phyloP scores from a whole-genome alignment of 2,888 invertebrate genomes.

The Aethes cnicana region DNA sequence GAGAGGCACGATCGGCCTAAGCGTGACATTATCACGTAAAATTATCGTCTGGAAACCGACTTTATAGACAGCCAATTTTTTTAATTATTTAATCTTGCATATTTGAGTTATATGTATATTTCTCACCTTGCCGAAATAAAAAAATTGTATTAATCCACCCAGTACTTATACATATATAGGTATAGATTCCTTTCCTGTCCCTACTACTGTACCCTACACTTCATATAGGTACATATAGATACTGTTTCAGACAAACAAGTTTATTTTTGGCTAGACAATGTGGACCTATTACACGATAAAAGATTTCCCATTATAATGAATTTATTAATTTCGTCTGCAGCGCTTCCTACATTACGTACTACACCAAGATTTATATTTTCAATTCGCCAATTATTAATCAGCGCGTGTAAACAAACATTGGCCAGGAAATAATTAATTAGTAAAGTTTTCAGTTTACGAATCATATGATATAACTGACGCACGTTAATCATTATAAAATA shows the following conservation, averaged over 20 bases:
- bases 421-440: conserved; percentile 31
- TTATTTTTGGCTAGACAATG: neutral
- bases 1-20: too few species aligned
- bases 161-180: too few species aligned
- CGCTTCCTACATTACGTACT: conserved; percentile 23
- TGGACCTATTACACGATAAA: neutral
- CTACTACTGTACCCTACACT: too few species aligned
- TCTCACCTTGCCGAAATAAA: too few species aligned
- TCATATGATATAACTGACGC: conserved; percentile 23
- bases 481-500: conserved; percentile 29
- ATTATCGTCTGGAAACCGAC: too few species aligned
- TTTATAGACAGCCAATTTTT: too few species aligned
- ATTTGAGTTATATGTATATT: too few species aligned
- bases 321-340: conserved; percentile 17
- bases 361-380: conserved; percentile 29
- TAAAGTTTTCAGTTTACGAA: conserved; percentile 10
- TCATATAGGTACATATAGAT: too few species aligned
- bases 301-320: conserved; percentile 12
- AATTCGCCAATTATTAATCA: conserved; percentile 27
- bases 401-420: conserved; percentile 23
- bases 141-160: too few species aligned
- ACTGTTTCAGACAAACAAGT: neutral
- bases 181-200: too few species aligned
- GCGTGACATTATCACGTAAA: too few species aligned
- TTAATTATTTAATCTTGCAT: too few species aligned